phyloP scores from a whole-genome alignment of 2,888 invertebrate species.

The Galerucella nymphaeae region DNA sequence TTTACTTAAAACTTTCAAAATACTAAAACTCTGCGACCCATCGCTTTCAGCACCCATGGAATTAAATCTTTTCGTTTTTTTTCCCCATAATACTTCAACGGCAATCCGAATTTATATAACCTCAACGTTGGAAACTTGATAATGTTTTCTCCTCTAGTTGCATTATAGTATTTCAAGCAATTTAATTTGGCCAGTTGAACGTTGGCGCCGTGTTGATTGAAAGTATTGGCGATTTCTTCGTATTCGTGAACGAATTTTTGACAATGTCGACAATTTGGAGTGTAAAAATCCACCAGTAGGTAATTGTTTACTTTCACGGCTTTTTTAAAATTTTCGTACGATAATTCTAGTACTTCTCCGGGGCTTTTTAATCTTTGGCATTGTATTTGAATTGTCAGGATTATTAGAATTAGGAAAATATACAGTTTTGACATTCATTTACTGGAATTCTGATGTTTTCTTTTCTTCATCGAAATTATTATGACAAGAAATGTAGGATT shows the following conservation, averaged over 20 bases:
- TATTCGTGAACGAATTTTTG: slow-evolving; percentile 89
- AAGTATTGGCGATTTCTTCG: slow-evolving; percentile 80
- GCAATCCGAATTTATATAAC: slow-evolving; percentile 69
- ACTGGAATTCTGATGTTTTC: slow-evolving; percentile 2
- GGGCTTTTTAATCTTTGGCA: slow-evolving; percentile 12
- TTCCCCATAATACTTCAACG: slow-evolving; percentile 69
- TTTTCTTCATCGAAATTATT: neutral
- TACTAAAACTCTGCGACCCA: neutral
- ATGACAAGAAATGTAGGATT: neutral
- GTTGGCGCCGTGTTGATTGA: slow-evolving; percentile 68
- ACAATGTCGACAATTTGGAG: slow-evolving; percentile 94
- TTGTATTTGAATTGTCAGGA: neutral
- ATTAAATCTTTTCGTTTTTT: slow-evolving; percentile 68
- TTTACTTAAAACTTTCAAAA: neutral
- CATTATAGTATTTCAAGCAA: slow-evolving; percentile 71
- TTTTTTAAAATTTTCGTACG: slow-evolving; percentile 31
- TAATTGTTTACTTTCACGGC: slow-evolving; percentile 25
- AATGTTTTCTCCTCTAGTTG: slow-evolving; percentile 71
- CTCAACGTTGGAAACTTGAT: slow-evolving; percentile 77
- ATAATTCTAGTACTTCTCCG: slow-evolving; percentile 33
- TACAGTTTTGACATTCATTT: slow-evolving; percentile 17
- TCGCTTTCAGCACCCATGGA: slow-evolving; percentile 25
- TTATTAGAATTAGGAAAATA: neutral
- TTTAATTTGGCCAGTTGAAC: slow-evolving; percentile 71
- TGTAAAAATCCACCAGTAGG: slow-evolving; percentile 74